Evolutionary conservation across 2,113 vertebrate species (phyloP).

Genomic region (Arenaria interpres): DNA sequence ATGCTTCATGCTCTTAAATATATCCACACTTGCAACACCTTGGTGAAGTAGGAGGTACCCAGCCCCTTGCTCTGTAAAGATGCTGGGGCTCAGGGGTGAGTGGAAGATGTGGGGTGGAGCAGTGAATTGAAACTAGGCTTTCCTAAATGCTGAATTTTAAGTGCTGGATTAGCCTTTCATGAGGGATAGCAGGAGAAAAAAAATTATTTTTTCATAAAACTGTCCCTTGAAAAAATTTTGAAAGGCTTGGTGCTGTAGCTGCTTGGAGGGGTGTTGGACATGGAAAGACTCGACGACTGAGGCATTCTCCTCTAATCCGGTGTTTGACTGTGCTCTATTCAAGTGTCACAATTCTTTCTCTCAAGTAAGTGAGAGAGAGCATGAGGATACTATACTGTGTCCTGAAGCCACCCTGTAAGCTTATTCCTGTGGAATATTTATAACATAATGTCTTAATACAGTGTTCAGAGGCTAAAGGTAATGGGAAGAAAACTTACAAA

Average conservation of each 20-base stretch:
- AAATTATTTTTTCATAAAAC: not conserved
- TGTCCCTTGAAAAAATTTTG: not conserved
- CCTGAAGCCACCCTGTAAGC: not conserved
- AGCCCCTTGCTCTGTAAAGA: not conserved
- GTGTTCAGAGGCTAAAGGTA: not conserved
- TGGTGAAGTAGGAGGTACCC: constrained; percentile 36
- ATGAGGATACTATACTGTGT: not conserved
- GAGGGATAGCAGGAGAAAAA: not conserved
- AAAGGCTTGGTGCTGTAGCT: not conserved
- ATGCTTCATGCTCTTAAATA: constrained; percentile 48
- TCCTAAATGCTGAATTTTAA: not conserved
- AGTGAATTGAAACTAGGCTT: not conserved
- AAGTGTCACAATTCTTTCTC: not conserved
- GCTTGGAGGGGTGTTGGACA: not conserved
- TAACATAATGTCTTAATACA: not conserved
- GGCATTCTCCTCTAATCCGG: not conserved
- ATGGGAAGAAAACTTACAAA: not conserved
- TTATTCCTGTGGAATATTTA: not conserved
- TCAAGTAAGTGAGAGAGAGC: not conserved
- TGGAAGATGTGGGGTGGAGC: not conserved
- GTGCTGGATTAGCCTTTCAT: not conserved
- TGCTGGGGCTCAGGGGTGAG: not conserved
- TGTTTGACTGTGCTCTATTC: not conserved
- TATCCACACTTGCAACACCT: constrained; percentile 54
- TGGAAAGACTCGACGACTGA: not conserved